Conservation (phyloP, 64 coral and sea anemone species). For the Cladopsammia gracilis region DNA sequence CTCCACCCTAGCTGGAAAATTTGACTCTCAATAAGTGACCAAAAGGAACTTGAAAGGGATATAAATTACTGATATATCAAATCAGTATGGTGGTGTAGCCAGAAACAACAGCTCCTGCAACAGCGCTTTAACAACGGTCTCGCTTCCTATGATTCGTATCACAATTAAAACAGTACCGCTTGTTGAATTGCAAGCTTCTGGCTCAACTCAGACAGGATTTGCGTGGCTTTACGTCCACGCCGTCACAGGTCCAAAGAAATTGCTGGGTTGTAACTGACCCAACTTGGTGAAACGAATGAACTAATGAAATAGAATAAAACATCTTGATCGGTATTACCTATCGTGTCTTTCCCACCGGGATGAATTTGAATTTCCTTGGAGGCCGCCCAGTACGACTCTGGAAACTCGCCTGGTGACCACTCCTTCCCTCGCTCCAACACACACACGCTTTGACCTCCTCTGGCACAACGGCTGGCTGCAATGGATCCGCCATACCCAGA, state of each 20-base stretch:
- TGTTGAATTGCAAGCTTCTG: too few species aligned
- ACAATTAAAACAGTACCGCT: too few species aligned
- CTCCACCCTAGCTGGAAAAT: too few species aligned
- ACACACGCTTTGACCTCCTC: conserved; percentile 69
- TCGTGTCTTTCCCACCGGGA: conserved; percentile 35
- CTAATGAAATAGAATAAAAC: neutral
- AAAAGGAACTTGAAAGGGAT: too few species aligned
- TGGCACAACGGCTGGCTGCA: conserved; percentile 66
- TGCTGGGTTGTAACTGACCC: too few species aligned
- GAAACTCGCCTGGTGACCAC: conserved; percentile 79
- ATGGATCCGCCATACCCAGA: conserved; percentile 77
- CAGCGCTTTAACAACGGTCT: too few species aligned
- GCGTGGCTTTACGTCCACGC: neutral
- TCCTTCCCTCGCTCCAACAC: conserved; percentile 79
- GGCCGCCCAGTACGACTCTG: conserved; percentile 58
- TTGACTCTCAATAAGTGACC: too few species aligned
- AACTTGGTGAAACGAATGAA: neutral
- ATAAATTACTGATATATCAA: too few species aligned
- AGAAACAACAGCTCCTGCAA: too few species aligned
- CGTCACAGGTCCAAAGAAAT: neutral
- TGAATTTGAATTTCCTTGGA: conserved; percentile 49
- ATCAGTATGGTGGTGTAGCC: too few species aligned
- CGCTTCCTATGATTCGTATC: too few species aligned
- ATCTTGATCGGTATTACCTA: conserved; percentile 14
- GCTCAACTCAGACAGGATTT: too few species aligned